These are phyloP conservation scores for Drosophila murphyi DNA, from an alignment of 1,140 invertebrate genomes.

Conservation along the genomic window DNA sequence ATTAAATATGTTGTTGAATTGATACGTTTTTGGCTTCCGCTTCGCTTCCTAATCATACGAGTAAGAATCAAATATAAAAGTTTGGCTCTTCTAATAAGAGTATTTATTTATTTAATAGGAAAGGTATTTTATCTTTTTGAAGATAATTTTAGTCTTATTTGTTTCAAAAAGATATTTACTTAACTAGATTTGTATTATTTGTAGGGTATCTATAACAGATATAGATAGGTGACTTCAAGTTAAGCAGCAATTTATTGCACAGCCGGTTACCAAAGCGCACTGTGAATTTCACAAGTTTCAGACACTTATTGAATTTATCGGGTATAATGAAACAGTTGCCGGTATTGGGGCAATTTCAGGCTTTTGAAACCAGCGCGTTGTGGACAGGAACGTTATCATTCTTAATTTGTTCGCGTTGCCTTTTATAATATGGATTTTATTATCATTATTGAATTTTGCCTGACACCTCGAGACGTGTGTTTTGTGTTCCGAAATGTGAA, in stretches of 20 bases:
- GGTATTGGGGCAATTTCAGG: constrained; percentile 23
- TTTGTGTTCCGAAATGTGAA: constrained; percentile 13
- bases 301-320: constrained; percentile 3
- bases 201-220: neutral
- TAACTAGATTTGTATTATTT: neutral
- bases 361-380: constrained; percentile 2
- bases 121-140: too few species aligned
- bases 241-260: neutral
- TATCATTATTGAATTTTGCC: constrained; percentile 32
- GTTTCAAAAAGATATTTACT: too few species aligned
- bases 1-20: neutral
- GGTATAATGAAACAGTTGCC: constrained; percentile 24
- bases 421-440: constrained; percentile 7
- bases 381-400: constrained; percentile 23
- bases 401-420: constrained; percentile 9
- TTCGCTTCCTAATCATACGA: neutral
- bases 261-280: neutral
- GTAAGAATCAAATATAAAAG: too few species aligned
- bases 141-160: too few species aligned
- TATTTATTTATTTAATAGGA: too few species aligned
- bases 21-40: neutral
- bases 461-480: constrained; percentile 23
- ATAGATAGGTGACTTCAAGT: neutral
- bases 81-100: too few species aligned
- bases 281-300: constrained; percentile 8